A percentile compares a stretch with the other conserved stretches of the same genome.
Evolutionary conservation across 1,140 invertebrate genomes (phyloP).

Genomic region (Nephotettix cincticeps): DNA sequence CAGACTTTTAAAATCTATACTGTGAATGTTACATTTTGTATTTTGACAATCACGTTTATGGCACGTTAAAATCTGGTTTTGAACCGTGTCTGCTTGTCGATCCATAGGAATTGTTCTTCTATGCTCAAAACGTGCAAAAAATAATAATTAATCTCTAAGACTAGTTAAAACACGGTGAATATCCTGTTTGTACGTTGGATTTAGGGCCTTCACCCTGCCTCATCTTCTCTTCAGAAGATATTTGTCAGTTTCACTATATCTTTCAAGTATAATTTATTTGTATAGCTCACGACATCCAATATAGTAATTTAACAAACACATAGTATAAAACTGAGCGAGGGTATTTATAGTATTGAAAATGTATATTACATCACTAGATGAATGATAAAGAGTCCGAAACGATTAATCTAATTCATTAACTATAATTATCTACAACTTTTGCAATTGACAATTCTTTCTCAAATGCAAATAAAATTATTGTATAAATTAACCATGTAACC

Average conservation of each 20-base stretch:
- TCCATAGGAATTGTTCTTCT: background rate
- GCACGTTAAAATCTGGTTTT: background rate
- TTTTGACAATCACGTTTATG: background rate
- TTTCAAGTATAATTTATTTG: conserved; percentile 14
- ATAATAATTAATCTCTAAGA: background rate
- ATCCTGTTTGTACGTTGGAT: conserved; percentile 14
- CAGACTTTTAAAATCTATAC: background rate
- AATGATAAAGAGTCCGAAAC: background rate
- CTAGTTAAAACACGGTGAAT: conserved; percentile 1
- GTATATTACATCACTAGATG: background rate
- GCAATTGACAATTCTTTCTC: conserved; percentile 8
- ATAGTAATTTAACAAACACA: conserved; percentile 24
- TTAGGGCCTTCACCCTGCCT: background rate
- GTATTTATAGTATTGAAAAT: conserved; percentile 14
- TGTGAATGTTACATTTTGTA: background rate
- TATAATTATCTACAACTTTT: conserved; percentile 7
- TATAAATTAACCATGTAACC: background rate
- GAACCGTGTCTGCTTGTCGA: background rate
- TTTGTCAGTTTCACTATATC: conserved; percentile 18
- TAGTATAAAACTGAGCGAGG: conserved; percentile 24
- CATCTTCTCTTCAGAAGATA: background rate
- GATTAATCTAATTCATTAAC: background rate
- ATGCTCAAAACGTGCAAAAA: too few species aligned
- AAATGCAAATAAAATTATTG: background rate
- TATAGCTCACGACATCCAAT: conserved; percentile 16